Evolutionary conservation across 2,888 invertebrate species (phyloP).

Genomic region (Glyphotaelius pellucidus): DNA sequence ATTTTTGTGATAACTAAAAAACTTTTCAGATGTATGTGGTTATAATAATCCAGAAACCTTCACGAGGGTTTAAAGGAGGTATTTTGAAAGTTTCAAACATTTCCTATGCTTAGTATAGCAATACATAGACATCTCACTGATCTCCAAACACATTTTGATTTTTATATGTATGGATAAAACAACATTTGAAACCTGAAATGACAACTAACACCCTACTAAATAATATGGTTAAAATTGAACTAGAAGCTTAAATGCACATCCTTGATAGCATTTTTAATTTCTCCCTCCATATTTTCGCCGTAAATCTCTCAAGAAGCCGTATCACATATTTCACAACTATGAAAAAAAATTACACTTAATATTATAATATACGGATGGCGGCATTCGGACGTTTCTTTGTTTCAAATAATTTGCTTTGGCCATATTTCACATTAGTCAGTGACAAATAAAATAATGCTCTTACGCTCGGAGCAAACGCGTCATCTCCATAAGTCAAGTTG

Average conservation of each 20-base stretch:
- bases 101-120: no score
- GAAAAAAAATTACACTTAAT: constrained; percentile 16
- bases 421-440: constrained; percentile 56
- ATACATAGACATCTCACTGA: no score
- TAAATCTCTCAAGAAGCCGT: constrained; percentile 27
- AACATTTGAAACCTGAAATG: background rate
- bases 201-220: background rate
- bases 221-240: background rate
- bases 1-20: no score
- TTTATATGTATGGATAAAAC: background rate
- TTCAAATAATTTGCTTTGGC: constrained; percentile 47
- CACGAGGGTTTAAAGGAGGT: no score
- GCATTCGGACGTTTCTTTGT: constrained; percentile 54
- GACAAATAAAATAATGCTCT: constrained; percentile 54
- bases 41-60: no score
- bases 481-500: constrained; percentile 9
- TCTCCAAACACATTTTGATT: no score
- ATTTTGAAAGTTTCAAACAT: no score
- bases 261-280: background rate
- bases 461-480: constrained; percentile 43
- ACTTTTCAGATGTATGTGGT: no score
- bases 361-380: constrained; percentile 30
- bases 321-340: background rate
- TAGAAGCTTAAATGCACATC: background rate
- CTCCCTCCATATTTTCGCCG: background rate